Evolutionary conservation across 2,113 vertebrate genomes (phyloP), one percentile per base, ranked within the genome.

Genomic region (Ardeotis arabs): DNA sequence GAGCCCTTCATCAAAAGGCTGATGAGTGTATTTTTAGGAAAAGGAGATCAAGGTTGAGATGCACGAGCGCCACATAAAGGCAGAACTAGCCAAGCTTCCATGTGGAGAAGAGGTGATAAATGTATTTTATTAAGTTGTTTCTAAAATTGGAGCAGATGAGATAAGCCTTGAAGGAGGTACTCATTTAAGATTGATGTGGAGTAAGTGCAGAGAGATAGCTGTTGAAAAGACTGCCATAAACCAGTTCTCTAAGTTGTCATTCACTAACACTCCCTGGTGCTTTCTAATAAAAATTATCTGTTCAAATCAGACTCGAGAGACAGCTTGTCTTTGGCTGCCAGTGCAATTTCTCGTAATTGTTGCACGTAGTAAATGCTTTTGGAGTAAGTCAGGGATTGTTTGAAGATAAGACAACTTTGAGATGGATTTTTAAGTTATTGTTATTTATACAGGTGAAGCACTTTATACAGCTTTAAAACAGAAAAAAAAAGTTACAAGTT

Each of bases 201-300:
- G 11, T 84, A 84, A 92, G 72, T 37, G 68, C 3, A 4, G 82
- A 90, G 89, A 89, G 75, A 89, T 74, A 94, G 75, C 76, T 94
- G 86, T 68, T 93, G 87, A 91, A 87, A 89, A 91, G 80, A 39
- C 52, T 87, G 79, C 83, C 79, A 81, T 77, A 93, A 93, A 74
- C 86, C 80, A 75, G 79, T 68, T 89, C 58, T 93, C 63, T 64
- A 90, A 76, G 59, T 60, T 96, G 93, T 95, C 90, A 95, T 47
- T 96, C 82, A 74, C 47, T 63, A 84, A 58, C 55, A 24, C 70
- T 91, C 91, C 70, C 75, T 7, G 8, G 79, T 93, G 89, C 85
- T 94, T 93, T 83, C 84, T 94, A 97, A 95, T 95, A 96, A 96
- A 95, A 91, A 93, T 91, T 95, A 96, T 90, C 93, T 84, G 85